Evolutionary conservation across 2,888 invertebrate species (phyloP), one percentile per base, ranked within the genome.

Genomic region (Drosophila peninsularis): DNA sequence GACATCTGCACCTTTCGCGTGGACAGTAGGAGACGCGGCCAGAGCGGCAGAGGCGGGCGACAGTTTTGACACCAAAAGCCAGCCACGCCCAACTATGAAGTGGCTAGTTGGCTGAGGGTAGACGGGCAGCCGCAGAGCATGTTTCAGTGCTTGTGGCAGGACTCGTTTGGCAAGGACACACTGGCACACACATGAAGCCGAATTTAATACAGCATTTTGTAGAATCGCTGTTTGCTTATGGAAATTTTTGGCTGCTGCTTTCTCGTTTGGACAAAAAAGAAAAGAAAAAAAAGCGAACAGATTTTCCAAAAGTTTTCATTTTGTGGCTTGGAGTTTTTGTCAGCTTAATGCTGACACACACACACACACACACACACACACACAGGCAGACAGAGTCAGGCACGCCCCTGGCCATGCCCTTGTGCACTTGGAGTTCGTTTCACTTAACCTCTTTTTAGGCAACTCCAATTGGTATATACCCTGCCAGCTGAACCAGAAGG

Each of bases 31-130:
- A 44, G 62, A 27, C 14, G 17, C 13, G n/a, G 34, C 14, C 27
- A 34, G 17, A 21, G 24, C 13, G 19, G 14, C 11, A 27, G 45
- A 45, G 45, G 27, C 45, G 45, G 66, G 71, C 76, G 79, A 83
- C 84, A 79, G 84, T 70, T 83, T 84, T 83, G 88, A 87, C 83
- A 83, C 83, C 87, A 82, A 83, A 87, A 87, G 75, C 78, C 80
- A 87, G 77, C 79, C 88, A 80, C 88, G 82, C 88, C 82, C 82
- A 78, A 45, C 63, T 56, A 10, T 49, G 52, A 50, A 19, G 34
- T 39, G 54, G 37, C 54, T 19, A 21, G 21, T 21, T 21, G 21
- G 42, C 21, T 42, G 42, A 21, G 42, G 42, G 42, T 42, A 45
- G 50, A 50, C 52, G 63, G 44, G 36, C 30, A 41, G 63, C 45